Percentiles rank a stretch among this genome's conserved stretches.
Evolutionary conservation across 2,888 invertebrate species (phyloP).

Genomic region (Coleophora flavipennella): DNA sequence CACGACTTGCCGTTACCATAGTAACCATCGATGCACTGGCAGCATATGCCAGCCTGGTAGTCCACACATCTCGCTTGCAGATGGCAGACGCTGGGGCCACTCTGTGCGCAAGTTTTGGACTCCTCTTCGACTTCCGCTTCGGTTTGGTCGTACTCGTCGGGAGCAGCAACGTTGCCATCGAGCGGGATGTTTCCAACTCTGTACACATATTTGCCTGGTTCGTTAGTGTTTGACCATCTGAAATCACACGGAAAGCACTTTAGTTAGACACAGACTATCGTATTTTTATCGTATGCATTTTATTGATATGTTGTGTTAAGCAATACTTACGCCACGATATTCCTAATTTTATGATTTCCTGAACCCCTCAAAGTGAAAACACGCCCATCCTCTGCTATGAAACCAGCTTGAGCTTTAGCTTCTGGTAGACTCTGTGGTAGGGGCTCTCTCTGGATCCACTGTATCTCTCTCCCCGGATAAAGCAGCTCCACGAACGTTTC

Average conservation of each 20-base stretch:
- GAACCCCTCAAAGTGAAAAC: slow-evolving; percentile 85
- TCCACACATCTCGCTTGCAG: slow-evolving; percentile 87
- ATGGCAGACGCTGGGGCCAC: slow-evolving; percentile 83
- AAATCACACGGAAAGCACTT: slow-evolving; percentile 33
- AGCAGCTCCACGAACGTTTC: slow-evolving; percentile 89
- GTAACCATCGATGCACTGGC: slow-evolving; percentile 85
- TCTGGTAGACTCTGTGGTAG: slow-evolving; percentile 86
- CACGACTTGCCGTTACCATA: slow-evolving; percentile 96
- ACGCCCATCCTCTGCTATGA: slow-evolving; percentile 87
- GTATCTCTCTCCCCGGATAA: slow-evolving; percentile 90
- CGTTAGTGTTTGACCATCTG: slow-evolving; percentile 89
- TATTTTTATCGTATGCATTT: not conserved
- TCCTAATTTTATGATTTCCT: slow-evolving; percentile 89
- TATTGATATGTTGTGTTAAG: not conserved
- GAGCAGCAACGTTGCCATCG: slow-evolving; percentile 76
- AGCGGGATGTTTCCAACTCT: slow-evolving; percentile 81
- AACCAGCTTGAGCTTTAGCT: slow-evolving; percentile 94
- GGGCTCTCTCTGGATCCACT: slow-evolving; percentile 90
- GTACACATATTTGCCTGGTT: slow-evolving; percentile 90
- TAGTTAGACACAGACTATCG: not conserved
- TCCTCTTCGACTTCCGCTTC: slow-evolving; percentile 59
- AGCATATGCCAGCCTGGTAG: slow-evolving; percentile 89
- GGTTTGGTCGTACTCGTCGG: slow-evolving; percentile 72
- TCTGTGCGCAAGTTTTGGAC: slow-evolving; percentile 72
- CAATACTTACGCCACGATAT: slow-evolving; percentile 79